phyloP scores from a whole-genome alignment of 2,888 invertebrate genomes.

The Sycophila texana region DNA sequence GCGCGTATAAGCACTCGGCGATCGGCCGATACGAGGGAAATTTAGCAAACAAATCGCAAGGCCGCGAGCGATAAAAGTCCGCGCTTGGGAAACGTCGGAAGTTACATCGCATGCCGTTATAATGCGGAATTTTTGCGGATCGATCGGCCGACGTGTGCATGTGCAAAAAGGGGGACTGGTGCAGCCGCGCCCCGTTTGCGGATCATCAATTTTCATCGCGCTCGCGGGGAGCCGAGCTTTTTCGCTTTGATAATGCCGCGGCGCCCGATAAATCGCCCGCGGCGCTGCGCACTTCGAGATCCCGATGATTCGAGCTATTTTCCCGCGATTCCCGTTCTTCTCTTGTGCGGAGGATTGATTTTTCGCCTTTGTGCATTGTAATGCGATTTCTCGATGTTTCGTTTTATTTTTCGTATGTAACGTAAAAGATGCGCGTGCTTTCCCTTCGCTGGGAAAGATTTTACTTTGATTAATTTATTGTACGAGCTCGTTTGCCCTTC shows the following conservation, averaged over 20 bases:
- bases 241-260: conserved; percentile 9
- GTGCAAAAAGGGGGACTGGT: not conserved
- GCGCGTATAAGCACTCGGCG: not conserved
- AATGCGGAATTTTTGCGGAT: conserved; percentile 34
- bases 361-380: too few species aligned
- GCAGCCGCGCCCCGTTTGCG: conserved; percentile 61
- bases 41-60: not conserved
- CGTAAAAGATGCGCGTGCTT: too few species aligned
- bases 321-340: not conserved
- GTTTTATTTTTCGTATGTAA: too few species aligned
- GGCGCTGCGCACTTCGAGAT: not conserved
- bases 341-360: too few species aligned
- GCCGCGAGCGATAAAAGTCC: not conserved
- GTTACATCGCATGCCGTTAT: conserved; percentile 15
- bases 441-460: too few species aligned
- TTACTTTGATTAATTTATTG: not conserved
- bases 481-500: too few species aligned
- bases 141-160: conserved; percentile 12
- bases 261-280: conserved; percentile 6
- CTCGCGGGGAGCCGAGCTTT: conserved; percentile 9
- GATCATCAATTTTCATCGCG: conserved; percentile 51
- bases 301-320: not conserved
- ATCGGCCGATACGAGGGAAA: too few species aligned
- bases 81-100: too few species aligned
- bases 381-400: too few species aligned